Evolutionary conservation across 2,888 invertebrate genomes (phyloP), one percentile per base, ranked within the genome.

Genomic region (Shargacucullia verbasci): DNA sequence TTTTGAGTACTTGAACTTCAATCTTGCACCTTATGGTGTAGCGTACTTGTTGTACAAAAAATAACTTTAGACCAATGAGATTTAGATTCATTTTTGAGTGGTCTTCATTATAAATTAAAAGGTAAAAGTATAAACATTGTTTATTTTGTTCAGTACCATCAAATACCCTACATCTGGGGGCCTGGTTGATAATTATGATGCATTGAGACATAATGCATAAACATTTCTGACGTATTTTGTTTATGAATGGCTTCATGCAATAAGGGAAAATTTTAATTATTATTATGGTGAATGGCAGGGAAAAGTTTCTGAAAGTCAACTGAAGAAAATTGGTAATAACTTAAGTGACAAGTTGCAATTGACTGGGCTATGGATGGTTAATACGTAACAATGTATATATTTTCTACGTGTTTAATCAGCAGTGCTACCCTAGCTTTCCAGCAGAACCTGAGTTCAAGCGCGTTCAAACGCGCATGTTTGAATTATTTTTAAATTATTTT

Each of bases 91-190:
- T 11, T 59, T 52, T 74, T 11, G 6, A 9, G 4, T 49, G 34
- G 0, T 5, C 1, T 1, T 12, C 10, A 29, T 11, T 2, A 11
- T 41, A 3, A 13, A 40, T 65, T 46, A 48, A 71, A 60, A 64
- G 70, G 78, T 76, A 76, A 76, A 78, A 76, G 76, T 76, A 64
- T 72, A 59, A 75, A 55, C 40, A 12, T 50, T 56, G 64, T 49
- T 62, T 59, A 70, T 75, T 55, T 59, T 43, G 52, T 62, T 40
- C 14, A 33, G 43, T 48, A 15, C 56, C 37, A 45, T 65, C 43
- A 46, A 46, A 34, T 58, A 48, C 59, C 39, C 60, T 46, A 62
- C 35, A 40, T 55, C 15, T 38, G 59, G 74, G 56, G 59, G 60
- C 52, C 27, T 60, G 14, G 25, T 50, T 43, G 49, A 47, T 68